These are phyloP conservation scores for Enteromius viviparus DNA, from an alignment of 2,797 vertebrate genomes.

Conservation along the genomic window DNA sequence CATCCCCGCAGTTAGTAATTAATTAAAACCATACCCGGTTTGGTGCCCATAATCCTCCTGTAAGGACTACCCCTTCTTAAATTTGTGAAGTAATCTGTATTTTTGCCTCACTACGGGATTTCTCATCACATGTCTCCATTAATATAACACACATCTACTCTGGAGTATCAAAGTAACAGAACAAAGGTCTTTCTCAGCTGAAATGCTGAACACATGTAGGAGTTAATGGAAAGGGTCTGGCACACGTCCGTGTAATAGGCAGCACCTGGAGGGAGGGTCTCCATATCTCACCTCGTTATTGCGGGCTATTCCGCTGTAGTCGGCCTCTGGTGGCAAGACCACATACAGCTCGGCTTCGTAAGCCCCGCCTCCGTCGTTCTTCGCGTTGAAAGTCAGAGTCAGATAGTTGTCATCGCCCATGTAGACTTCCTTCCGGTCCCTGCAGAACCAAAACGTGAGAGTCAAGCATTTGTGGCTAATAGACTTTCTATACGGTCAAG, in stretches of 20 bases:
- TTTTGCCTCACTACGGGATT: slow-evolving; percentile 12
- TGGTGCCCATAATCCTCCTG: neutral
- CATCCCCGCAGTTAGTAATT: neutral
- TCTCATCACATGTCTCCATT: slow-evolving; percentile 19
- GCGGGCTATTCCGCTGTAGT: slow-evolving; percentile 88
- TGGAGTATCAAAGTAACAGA: slow-evolving; percentile 28
- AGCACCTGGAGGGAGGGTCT: slow-evolving; percentile 25
- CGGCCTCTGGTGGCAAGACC: slow-evolving; percentile 86
- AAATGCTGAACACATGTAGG: slow-evolving; percentile 21
- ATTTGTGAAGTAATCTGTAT: neutral
- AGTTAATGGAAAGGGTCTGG: slow-evolving; percentile 2
- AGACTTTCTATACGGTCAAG: neutral
- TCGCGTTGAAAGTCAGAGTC: slow-evolving; percentile 86
- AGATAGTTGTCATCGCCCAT: slow-evolving; percentile 88
- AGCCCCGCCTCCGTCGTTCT: slow-evolving; percentile 88
- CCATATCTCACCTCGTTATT: slow-evolving; percentile 84
- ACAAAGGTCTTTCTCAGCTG: slow-evolving; percentile 35
- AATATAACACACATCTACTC: slow-evolving; percentile 12
- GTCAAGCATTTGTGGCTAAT: neutral
- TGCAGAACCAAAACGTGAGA: slow-evolving; percentile 59
- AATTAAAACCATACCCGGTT: neutral
- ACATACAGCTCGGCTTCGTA: slow-evolving; percentile 92
- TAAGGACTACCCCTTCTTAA: neutral
- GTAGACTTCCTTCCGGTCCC: slow-evolving; percentile 84
- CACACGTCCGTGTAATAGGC: slow-evolving; percentile 6